Evolutionary conservation across 2,888 invertebrate species (phyloP), one percentile per base, ranked within the genome.

Genomic region (Tenthredo livida): DNA sequence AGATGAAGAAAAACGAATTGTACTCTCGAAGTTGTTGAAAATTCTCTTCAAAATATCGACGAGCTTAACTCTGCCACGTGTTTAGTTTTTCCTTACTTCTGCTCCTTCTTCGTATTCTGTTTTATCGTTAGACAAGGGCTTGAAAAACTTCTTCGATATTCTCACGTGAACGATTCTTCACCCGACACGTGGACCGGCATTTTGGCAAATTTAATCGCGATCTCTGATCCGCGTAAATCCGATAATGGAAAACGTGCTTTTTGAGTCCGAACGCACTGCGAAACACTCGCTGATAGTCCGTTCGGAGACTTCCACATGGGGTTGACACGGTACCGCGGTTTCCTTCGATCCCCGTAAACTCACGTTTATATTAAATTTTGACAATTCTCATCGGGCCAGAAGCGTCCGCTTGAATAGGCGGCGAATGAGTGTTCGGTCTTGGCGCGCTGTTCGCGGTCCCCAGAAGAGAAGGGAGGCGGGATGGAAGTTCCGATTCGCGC

Each of bases 381-480:
- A 83, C 40, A 67, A n/a, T 83, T 29, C 65, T 83, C 83, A 70
- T 83, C 83, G 67, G 33, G 47, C 83, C 65, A 83, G 83, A 83
- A 83, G 83, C 83, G 83, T 83, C 70, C 83, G 83, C 67, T 83
- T 83, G 83, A 83, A 83, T 83, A 83, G 83, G 29, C 83, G 67
- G 83, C 65, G 83, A 83, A 83, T 83, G 70, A 83, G 83, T 83
- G 83, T 83, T 67, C 67, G 70, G 50, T 50, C 65, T 65, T 70
- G 54, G 33, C 83, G 83, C 67, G 83, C 47, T 70, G 67, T 83
- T 80, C 67, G 67, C 29, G 25, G 25, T n/a, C 15, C 47, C 29
- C 47, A 83, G 83, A n/a, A 25, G 29, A 29, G 83, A 21, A 67
- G 33, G 65, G 67, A 37, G 58, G 40, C 58, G 78, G 78, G 78